Base-by-base conservation (phyloP, 2,797 vertebrate species). In the Anolis apletophallus region DNA sequence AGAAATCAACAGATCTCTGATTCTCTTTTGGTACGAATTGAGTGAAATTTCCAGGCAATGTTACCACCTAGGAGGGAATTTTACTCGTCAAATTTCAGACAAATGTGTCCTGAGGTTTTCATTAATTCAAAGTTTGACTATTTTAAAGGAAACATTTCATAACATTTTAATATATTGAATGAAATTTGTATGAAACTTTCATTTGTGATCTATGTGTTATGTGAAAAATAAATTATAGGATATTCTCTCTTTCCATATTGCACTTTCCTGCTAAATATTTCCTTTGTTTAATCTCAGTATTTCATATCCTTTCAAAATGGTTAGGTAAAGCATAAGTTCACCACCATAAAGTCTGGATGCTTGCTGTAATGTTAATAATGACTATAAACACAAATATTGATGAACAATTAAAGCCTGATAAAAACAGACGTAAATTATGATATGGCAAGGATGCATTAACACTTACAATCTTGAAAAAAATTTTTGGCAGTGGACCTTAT, bases 351-450 rank as follows among this genome's bases (percentile, higher is more conserved):
- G 13, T 12, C 16, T n/a, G n/a, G n/a, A n/a, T 11, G 19, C 9
- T 17, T 17, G 5, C 36, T 3, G 26, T 34, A 81, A 1, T 59
- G 13, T n/a, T 64, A 32, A 17, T 14, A 32, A 32, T 80, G 29
- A 1, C 29, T 34, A 2, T n/a, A 46, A 83, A 59, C 7, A 8
- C 5, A 55, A 17, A 5, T 34, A 36, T 78, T 69, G 19, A 67
- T 13, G 34, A 76, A 57, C 29, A 79, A 68, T 75, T 68, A 7
- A 19, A 17, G 13, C 19, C 81, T 19, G 83, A 90, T 34, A 9
- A 75, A 87, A 91, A 74, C 3, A 67, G 19, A 13, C 0, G 3
- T 61, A 67, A 68, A 86, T 89, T 83, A 82, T 1, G 26, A 67
- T 52, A 36, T 21, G 34, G 14, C 9, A 75, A 87, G 84, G 85